Percentiles rank a stretch among this genome's conserved stretches.
These are phyloP conservation scores for Pseudobourletiella spinata DNA, from an alignment of 1,140 invertebrate species.

Conservation along the genomic window DNA sequence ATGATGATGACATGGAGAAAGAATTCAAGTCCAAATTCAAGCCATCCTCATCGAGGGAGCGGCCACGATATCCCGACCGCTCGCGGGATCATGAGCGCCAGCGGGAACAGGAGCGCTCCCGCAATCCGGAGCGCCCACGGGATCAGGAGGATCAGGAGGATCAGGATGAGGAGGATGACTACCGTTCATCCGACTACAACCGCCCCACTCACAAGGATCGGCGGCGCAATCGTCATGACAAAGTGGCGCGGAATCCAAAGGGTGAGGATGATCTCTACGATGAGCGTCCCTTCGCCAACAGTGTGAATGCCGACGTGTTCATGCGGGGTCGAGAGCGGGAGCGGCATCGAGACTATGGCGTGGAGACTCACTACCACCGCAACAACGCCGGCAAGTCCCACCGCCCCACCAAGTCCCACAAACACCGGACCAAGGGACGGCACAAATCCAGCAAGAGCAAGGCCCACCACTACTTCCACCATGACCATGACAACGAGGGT, in stretches of 20 bases:
- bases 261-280: no score
- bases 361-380: neutral
- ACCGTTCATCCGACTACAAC: neutral
- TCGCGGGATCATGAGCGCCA: constrained; percentile 7
- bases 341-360: neutral
- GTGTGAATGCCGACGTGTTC: neutral
- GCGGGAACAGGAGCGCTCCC: constrained; percentile 8
- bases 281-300: neutral
- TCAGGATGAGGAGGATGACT: neutral
- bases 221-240: neutral
- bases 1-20: constrained; percentile 7
- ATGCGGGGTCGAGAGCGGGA: neutral
- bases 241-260: no score
- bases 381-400: neutral
- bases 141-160: neutral
- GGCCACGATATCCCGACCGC: no score
- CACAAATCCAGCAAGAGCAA: neutral
- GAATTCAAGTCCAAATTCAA: neutral
- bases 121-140: neutral
- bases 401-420: neutral
- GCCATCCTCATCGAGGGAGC: neutral
- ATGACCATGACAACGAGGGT: no score
- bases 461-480: neutral
- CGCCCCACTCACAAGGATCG: neutral
- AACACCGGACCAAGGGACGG: neutral